Conservation (phyloP, 2,888 invertebrate species). For the Smittia aterrima region DNA sequence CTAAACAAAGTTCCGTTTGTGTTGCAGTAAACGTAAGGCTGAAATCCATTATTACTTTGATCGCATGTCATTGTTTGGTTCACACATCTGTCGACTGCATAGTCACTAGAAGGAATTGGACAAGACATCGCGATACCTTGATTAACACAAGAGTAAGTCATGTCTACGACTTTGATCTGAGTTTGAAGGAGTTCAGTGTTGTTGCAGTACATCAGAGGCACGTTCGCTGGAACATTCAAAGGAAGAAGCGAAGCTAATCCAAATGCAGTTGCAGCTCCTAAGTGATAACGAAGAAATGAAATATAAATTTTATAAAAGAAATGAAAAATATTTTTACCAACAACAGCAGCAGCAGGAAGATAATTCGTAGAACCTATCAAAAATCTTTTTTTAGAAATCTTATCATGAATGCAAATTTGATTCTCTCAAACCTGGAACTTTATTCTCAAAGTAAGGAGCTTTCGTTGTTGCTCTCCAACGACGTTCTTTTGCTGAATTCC, state of each 20-base stretch:
- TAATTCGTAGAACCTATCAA: too few relatives aligned
- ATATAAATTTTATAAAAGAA: not conserved
- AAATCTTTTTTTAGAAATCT: too few relatives aligned
- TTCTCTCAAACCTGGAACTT: slow-evolving; percentile 24
- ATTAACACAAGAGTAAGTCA: not conserved
- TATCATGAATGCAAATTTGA: too few relatives aligned
- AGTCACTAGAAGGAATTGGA: not conserved
- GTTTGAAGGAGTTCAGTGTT: not conserved
- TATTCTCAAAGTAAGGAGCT: slow-evolving; percentile 29
- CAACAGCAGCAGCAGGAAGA: not conserved
- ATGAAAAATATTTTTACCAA: not conserved
- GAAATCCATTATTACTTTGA: not conserved
- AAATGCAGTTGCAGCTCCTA: slow-evolving; percentile 24
- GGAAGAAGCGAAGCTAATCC: slow-evolving; percentile 7
- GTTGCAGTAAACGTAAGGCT: not conserved
- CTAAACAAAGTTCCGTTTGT: not conserved
- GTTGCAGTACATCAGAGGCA: slow-evolving; percentile 10
- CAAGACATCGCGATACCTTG: not conserved
- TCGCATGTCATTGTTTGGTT: not conserved
- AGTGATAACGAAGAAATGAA: too few relatives aligned
- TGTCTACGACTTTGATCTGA: not conserved
- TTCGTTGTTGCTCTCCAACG: slow-evolving; percentile 20
- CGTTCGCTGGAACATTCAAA: not conserved
- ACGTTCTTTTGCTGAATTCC: slow-evolving; percentile 12
- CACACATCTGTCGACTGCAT: not conserved